A percentile compares a stretch with the other conserved stretches of the same genome.
phyloP scores from a whole-genome alignment of 2,888 invertebrate genomes.

The Acheta domesticus region DNA sequence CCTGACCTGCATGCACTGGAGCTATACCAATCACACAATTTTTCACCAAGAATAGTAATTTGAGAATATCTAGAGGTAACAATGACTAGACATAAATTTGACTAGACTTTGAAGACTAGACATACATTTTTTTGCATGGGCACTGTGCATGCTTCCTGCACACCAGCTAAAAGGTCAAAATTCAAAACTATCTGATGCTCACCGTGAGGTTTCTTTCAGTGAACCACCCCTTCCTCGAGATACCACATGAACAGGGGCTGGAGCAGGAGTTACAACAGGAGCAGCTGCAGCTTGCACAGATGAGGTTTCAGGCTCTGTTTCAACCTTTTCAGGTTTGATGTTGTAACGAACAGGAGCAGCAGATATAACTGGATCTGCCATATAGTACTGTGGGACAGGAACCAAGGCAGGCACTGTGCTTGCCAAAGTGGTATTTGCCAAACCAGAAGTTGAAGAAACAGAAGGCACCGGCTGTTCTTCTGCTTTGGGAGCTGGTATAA shows the following conservation, averaged over 20 bases:
- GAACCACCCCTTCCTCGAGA: not conserved
- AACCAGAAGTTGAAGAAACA: slow-evolving; percentile 21
- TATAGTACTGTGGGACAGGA: not conserved
- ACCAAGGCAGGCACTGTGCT: not conserved
- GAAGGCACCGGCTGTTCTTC: slow-evolving; percentile 25
- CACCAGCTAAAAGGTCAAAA: not conserved
- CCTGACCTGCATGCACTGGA: too few species aligned
- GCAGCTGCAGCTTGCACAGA: not conserved
- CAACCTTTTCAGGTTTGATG: not conserved
- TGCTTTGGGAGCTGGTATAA: not conserved
- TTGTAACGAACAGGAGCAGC: slow-evolving; percentile 33
- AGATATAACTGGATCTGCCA: slow-evolving; percentile 30
- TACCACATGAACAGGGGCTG: not conserved
- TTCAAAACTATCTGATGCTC: not conserved
- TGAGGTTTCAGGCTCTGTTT: not conserved
- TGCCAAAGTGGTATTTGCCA: slow-evolving; percentile 11
- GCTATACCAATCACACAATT: too few species aligned
- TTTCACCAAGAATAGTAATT: too few species aligned
- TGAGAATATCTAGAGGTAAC: too few species aligned
- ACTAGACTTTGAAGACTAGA: too few species aligned
- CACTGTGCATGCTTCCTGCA: too few species aligned
- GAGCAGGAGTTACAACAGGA: not conserved
- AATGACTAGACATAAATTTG: too few species aligned
- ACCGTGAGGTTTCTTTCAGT: not conserved
- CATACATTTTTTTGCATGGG: too few species aligned